Base-by-base conservation (phyloP, 2,797 vertebrate genomes). In the Oreortyx pictus region DNA sequence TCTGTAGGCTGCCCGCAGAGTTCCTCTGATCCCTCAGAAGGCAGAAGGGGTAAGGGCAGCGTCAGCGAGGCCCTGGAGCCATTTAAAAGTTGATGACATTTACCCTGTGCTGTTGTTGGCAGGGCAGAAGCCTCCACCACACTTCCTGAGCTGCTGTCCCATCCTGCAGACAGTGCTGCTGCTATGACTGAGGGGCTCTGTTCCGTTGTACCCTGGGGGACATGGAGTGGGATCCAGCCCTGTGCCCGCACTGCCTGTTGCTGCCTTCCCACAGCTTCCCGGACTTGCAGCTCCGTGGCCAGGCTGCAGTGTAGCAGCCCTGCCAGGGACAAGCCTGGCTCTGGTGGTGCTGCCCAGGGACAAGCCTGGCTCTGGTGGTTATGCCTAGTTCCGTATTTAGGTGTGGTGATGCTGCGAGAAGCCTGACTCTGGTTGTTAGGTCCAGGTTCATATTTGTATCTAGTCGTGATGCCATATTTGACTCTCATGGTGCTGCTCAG, bases 191-290 rank as follows among this genome's bases (percentile, higher is more conserved):
- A 50, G 49, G 50, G 25, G 25, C 43, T 52, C 50, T 52, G 25
- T 52, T 52, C 25, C 27, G 25, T 15, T 27, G 22, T 11, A 11
- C 2, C 14, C 49, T 11, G 33, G 22, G 49, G 23, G 59, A 20
- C 15, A 31, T 13, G 1, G 7, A 22, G 66, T 8, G 25, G 15
- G 66, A 27, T 39, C 19, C 8, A 6, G 29, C 50, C 52, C 57
- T 4, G 9, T 24, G 8, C 75, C 3, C 0, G 15, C 22, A 31
- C 39, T 27, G 25, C 19, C 56, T 25, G 11, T 33, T 29, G 3
- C 46, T 33, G 74, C n/a, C n/a, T 7, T 0, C 18, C 37, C 2
- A 0, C 0, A 70, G 61, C 3, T 47, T 64, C 35, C 57, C 18
- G 29, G 6, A 5, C 37, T 37, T 13, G 10, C 8, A 33, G 37